These are phyloP conservation scores for Euglossa dilemma DNA, from an alignment of 1,140 invertebrate genomes.

Conservation along the genomic window DNA sequence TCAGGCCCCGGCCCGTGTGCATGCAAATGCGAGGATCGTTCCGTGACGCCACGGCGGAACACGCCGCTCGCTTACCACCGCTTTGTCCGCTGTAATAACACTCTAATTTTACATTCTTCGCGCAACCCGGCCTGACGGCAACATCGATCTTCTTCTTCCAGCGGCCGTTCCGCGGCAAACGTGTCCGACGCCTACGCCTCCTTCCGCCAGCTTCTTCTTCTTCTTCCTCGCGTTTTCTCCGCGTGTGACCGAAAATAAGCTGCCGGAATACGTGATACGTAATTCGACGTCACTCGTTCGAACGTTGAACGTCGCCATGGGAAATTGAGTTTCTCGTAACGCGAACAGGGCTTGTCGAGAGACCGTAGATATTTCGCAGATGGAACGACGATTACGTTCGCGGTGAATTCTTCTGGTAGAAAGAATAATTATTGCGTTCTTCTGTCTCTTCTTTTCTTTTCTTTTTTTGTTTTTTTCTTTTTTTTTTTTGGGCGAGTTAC, in stretches of 20 bases:
- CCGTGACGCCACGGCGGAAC: constrained; percentile 31
- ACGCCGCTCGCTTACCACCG: constrained; percentile 37
- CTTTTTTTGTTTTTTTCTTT: too few species aligned
- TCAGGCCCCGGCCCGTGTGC: constrained; percentile 34
- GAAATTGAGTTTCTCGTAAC: constrained; percentile 62
- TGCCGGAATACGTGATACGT: constrained; percentile 27
- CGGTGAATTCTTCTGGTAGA: background rate
- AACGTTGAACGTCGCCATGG: constrained; percentile 48
- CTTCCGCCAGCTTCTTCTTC: background rate
- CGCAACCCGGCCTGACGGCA: constrained; percentile 29
- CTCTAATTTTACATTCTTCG: constrained; percentile 64
- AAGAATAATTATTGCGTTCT: too few species aligned
- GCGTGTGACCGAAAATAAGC: constrained; percentile 27
- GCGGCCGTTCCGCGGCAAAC: background rate
- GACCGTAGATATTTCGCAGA: constrained; percentile 56
- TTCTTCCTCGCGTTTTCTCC: too few species aligned
- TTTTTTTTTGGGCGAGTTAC: too few species aligned
- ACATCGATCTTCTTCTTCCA: constrained; percentile 57
- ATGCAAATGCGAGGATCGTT: constrained; percentile 61
- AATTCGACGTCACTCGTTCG: constrained; percentile 65
- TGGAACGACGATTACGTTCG: background rate
- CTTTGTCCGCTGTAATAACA: constrained; percentile 44
- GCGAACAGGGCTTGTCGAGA: constrained; percentile 51
- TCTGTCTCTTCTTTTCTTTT: too few species aligned
- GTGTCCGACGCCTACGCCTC: background rate